Evolutionary conservation across 2,888 invertebrate species (phyloP), one percentile per base, ranked within the genome.

Genomic region (Escarpia spicata): DNA sequence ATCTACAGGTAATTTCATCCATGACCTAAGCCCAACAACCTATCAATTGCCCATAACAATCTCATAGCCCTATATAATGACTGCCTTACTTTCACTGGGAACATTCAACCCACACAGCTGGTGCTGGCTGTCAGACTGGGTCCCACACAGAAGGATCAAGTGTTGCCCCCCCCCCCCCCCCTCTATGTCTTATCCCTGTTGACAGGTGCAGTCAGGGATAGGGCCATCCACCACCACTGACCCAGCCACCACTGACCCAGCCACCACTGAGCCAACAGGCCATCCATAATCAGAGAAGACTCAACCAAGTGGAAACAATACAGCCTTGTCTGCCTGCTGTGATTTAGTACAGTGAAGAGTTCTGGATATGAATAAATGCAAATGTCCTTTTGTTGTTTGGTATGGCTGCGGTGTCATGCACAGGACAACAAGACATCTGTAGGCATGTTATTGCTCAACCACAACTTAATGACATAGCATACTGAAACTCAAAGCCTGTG

Each of bases 321-420:
- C 75, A 75, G 26, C 15, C 52, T 52, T 52, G n/a, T 75, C 52
- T 3, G 75, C 19, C 75, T 75, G 75, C 75, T 6, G n/a, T 75
- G 75, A 75, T 75, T 75, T 75, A 75, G 75, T 75, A 26, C n/a
- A 26, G 75, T 75, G 19, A 75, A 75, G 75, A 75, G 1, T 75
- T 75, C 26, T 26, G 75, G 3, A 75, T n/a, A 75, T 75, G 75
- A 75, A 75, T 75, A 75, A 75, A 75, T 75, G 75, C 75, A 75
- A 75, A 75, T 75, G 15, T 75, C 75, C 75, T n/a, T 75, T 75
- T 75, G 75, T 75, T 75, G 75, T 75, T 75, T n/a, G 75, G 75
- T 26, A 75, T 75, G 6, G 26, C 75, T 75, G 75, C 6, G 3
- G n/a, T 75, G 75, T 75, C 19, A 26, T 26, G 75, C 26, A 6